These are phyloP conservation scores for Acrocera orbiculus DNA, from an alignment of 2,888 invertebrate species.

Conservation along the genomic window DNA sequence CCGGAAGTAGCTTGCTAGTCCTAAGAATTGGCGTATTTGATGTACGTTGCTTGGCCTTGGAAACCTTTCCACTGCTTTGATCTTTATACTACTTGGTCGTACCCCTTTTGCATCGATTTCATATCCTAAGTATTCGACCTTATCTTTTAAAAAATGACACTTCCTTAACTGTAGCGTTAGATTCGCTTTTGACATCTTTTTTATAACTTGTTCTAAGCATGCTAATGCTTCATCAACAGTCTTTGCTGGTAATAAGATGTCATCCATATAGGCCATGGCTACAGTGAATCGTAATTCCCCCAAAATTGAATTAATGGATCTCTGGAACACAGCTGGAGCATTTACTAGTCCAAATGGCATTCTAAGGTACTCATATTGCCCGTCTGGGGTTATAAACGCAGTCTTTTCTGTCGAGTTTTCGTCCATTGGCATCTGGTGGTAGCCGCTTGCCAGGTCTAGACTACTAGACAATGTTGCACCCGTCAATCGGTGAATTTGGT, in stretches of 20 bases:
- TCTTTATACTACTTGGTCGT: conserved; percentile 14
- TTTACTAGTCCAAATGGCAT: conserved; percentile 10
- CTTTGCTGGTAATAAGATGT: not conserved
- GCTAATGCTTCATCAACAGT: no score
- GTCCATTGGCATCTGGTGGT: conserved; percentile 14
- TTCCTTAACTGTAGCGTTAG: conserved; percentile 10
- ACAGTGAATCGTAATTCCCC: not conserved
- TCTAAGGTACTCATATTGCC: conserved; percentile 14
- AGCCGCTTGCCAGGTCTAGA: conserved; percentile 14
- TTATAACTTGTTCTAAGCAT: no score
- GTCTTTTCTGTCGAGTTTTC: conserved; percentile 14
- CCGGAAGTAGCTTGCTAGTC: conserved; percentile 16
- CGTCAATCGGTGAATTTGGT: conserved; percentile 10
- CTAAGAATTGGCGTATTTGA: conserved; percentile 3
- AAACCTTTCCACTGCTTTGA: conserved; percentile 12
- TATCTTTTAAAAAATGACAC: conserved; percentile 10
- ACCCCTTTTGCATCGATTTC: conserved; percentile 14
- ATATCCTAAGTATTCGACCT: conserved; percentile 14
- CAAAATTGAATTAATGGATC: not conserved
- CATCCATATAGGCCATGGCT: no score
- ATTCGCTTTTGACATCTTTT: not conserved
- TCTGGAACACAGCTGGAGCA: no score
- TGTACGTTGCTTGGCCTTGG: not conserved
- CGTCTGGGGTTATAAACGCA: conserved; percentile 15
- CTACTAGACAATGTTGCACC: conserved; percentile 13